Evolutionary conservation across 1,140 invertebrate genomes (phyloP), one percentile per base, ranked within the genome.

Genomic region (Aphaenogaster rudis): DNA sequence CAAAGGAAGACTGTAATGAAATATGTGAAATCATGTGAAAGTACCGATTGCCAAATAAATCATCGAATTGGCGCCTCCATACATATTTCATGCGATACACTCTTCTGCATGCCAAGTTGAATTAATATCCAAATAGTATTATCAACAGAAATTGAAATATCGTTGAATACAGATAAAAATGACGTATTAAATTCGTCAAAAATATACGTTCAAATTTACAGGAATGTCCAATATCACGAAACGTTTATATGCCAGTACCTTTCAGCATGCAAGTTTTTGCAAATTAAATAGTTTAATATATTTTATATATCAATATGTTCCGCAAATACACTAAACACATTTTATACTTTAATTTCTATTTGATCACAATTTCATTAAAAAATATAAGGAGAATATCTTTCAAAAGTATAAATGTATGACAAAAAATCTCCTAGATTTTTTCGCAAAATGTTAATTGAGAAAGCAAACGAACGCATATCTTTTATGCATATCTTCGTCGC

Each of bases 61-160:
- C n/a, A 76, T 39, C 42, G 13, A 50, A 84, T 50, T 63, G 42
- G 17, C 54, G 39, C n/a, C 9, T 61, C 8, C 42, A 39, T 45
- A 36, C 42, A 82, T 74, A 84, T 84, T 72, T 48, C 67, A 84
- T 59, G 7, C 11, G 9, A 48, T 54, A 28, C 6, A 6, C 7
- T 59, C 39, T 48, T 48, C 42, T 36, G 28, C 5, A 42, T 45
- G n/a, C 8, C 48, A 74, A 76, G 42, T 84, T 84, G 63, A 84
- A 84, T 84, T 84, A 84, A 84, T 84, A 17, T 76, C 33, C 28
- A 74, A 74, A 39, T 33, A 72, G 8, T 48, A 48, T 48, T 82
- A 61, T 50, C 42, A 50, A 74, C 45, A 74, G 21, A 72, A 72
- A 72, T 59, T 59, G 42, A 63, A 76, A 76, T 50, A 45, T 48